Evolutionary conservation across 2,888 invertebrate genomes (phyloP).

Genomic region (Drosophila lacicola): DNA sequence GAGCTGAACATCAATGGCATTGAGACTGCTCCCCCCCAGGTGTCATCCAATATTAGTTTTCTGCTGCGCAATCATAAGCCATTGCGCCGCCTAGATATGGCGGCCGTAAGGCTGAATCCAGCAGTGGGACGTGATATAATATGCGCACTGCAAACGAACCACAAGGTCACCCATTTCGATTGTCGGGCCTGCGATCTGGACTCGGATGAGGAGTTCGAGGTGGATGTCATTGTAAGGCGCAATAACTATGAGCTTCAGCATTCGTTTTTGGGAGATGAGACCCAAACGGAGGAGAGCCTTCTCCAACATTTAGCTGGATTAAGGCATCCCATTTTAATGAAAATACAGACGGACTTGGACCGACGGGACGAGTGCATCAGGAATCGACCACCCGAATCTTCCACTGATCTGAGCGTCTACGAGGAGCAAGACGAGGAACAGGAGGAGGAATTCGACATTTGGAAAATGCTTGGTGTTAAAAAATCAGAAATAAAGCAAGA

Average conservation of each 20-base stretch:
- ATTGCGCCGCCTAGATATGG: conserved; percentile 64
- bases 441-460: conserved; percentile 56
- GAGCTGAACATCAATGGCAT: conserved; percentile 68
- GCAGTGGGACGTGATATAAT: conserved; percentile 45
- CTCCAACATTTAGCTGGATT: conserved; percentile 47
- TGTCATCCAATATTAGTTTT: conserved; percentile 44
- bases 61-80: conserved; percentile 61
- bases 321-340: conserved; percentile 56
- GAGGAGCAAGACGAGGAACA: conserved; percentile 31
- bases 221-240: conserved; percentile 72
- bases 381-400: conserved; percentile 7
- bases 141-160: conserved; percentile 61
- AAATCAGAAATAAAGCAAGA: fast-evolving
- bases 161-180: conserved; percentile 60
- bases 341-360: conserved; percentile 11
- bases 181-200: conserved; percentile 72
- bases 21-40: background rate
- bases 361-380: conserved; percentile 34
- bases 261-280: conserved; percentile 58
- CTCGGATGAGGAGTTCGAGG: conserved; percentile 68
- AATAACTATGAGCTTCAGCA: conserved; percentile 60
- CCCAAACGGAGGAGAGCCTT: conserved; percentile 63
- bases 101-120: conserved; percentile 51
- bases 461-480: conserved; percentile 38
- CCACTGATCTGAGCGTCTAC: background rate